Evolutionary conservation across 2,888 invertebrate genomes (phyloP).

Genomic region (Cerceris ruficornis): DNA sequence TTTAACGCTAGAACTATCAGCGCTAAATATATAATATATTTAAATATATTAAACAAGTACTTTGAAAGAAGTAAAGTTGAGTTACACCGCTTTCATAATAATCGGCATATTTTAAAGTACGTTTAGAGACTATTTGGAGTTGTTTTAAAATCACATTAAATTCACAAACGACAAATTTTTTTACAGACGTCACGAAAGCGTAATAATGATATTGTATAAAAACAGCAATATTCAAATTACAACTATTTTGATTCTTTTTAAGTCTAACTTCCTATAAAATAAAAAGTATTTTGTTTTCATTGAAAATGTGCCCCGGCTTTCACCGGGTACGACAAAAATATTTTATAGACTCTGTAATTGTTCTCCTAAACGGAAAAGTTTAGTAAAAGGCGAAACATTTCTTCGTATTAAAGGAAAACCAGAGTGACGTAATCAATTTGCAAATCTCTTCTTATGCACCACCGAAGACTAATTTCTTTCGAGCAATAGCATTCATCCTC

Average conservation of each 20-base stretch:
- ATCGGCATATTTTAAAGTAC: too few relatives aligned
- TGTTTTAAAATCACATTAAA: too few relatives aligned
- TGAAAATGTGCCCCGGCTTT: slow-evolving; percentile 60
- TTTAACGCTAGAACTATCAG: too few relatives aligned
- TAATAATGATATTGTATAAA: too few relatives aligned
- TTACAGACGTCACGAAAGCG: too few relatives aligned
- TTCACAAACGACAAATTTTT: too few relatives aligned
- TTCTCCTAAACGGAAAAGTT: slow-evolving; percentile 82
- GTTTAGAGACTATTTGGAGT: too few relatives aligned
- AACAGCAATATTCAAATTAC: too few relatives aligned
- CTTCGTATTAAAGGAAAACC: slow-evolving; percentile 81
- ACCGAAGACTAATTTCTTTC: not conserved
- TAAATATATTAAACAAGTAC: too few relatives aligned
- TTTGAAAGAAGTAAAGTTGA: too few relatives aligned
- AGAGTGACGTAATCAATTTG: slow-evolving; percentile 56
- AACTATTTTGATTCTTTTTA: not conserved
- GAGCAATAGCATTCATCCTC: not conserved
- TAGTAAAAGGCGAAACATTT: slow-evolving; percentile 83
- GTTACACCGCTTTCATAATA: too few relatives aligned
- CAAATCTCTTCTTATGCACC: slow-evolving; percentile 20
- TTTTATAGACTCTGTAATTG: slow-evolving; percentile 75
- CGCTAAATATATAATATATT: too few relatives aligned
- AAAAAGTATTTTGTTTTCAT: slow-evolving; percentile 40
- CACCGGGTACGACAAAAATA: slow-evolving; percentile 72
- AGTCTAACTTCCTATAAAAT: not conserved